phyloP scores from a whole-genome alignment of 2,797 vertebrate genomes.

The Anas bernieri region DNA sequence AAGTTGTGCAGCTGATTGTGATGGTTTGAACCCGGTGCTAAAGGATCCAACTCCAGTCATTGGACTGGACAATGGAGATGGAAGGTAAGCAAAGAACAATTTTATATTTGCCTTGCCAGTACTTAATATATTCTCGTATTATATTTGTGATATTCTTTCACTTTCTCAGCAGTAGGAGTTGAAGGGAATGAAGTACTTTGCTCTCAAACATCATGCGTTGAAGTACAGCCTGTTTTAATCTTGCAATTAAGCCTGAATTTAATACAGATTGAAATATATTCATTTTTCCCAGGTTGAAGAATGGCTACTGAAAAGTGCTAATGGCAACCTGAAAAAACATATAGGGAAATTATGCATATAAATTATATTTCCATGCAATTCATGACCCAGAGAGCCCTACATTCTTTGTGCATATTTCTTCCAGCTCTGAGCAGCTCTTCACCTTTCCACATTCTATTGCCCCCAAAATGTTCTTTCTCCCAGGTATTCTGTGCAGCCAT shows the following conservation, averaged over 20 bases:
- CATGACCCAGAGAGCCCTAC: not conserved
- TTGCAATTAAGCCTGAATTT: not conserved
- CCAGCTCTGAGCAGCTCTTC: not conserved
- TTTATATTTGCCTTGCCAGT: not conserved
- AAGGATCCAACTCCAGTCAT: not conserved
- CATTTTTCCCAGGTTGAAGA: not conserved
- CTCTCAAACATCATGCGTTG: not conserved
- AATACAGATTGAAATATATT: not conserved
- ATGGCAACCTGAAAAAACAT: not conserved
- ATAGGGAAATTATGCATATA: not conserved
- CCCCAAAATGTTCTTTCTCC: not conserved
- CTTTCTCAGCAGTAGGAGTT: not conserved
- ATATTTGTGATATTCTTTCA: not conserved
- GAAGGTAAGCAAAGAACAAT: not conserved
- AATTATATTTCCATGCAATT: not conserved
- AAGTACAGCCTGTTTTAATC: not conserved
- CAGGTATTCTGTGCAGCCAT: not conserved
- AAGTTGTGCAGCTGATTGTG: not conserved
- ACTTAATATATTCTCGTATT: not conserved
- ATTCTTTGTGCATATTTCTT: not conserved
- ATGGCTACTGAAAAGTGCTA: not conserved
- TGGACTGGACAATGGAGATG: not conserved
- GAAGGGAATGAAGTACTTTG: not conserved
- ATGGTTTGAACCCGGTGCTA: not conserved
- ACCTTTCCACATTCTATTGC: not conserved